phyloP scores from a whole-genome alignment of 2,797 vertebrate genomes.

The Lindbergichthys nudifrons region DNA sequence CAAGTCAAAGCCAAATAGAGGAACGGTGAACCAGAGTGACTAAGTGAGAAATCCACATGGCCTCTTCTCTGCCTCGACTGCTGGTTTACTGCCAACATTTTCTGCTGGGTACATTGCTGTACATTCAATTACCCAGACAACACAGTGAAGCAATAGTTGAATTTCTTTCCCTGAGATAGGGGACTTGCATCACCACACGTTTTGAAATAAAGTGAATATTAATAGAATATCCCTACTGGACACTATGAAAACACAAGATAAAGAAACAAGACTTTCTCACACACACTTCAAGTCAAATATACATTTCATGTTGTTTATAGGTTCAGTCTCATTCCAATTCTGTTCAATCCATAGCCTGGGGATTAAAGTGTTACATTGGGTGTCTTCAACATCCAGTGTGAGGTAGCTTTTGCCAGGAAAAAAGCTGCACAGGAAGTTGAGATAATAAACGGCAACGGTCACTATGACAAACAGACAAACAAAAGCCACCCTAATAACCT shows the following conservation, averaged over 20 bases:
- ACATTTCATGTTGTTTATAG: background rate
- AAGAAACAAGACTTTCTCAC: background rate
- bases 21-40: conserved; percentile 35
- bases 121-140: conserved; percentile 59
- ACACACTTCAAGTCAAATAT: background rate
- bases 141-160: conserved; percentile 12
- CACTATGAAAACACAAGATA: background rate
- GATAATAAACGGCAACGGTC: conserved; percentile 42
- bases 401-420: conserved; percentile 11
- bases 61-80: conserved; percentile 23
- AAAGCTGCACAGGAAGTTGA: conserved; percentile 17
- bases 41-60: conserved; percentile 51
- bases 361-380: conserved; percentile 3
- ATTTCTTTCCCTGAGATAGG: conserved; percentile 19
- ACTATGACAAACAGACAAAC: conserved; percentile 31
- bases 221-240: conserved; percentile 1
- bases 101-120: conserved; percentile 51
- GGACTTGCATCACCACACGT: background rate
- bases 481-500: background rate
- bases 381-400: background rate
- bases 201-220: conserved; percentile 6
- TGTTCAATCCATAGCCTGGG: background rate
- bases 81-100: conserved; percentile 54
- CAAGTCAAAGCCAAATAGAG: conserved; percentile 17
- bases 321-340: background rate